Base-by-base conservation (phyloP, 1,140 invertebrate species). In the Aphaenogaster floridana region DNA sequence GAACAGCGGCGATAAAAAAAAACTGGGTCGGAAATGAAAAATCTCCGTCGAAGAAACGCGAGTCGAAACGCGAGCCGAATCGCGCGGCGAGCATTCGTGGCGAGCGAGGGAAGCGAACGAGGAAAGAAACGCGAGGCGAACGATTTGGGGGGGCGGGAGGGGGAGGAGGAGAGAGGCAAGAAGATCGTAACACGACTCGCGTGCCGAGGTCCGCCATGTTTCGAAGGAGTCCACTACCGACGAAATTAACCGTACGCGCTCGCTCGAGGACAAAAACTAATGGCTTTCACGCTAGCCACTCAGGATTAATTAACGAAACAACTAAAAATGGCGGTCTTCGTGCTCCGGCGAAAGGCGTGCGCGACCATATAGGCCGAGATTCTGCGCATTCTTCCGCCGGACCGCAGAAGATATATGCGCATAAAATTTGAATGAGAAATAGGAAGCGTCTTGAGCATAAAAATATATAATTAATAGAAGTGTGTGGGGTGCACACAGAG, bases 301-400 rank as follows among this genome's bases (percentile, higher is more conserved):
- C 88, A 88, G 89, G 89, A 93, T 92, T 94, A 93, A 94, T 93
- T 93, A 94, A 92, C 88, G 86, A 83, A 91, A 89, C 83, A 86
- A 90, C 88, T 87, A 79, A 93, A 92, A 93, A 93, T 93, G 93
- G 92, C 91, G 89, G 17, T 72, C 61, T 91, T 74, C 88, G 81
- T 84, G 86, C 68, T 59, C 3, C 63, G 69, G 45, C 68, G 34
- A n/a, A 45, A 52, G 63, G 34, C 63, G 13, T 39, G 28, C 11
- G 39, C 84, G 74, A 34, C 42, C 76, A 45, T 79, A 59, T 17
- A n/a, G 84, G 21, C 66, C 72, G 74, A 36, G 63, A 86, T 78
- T 84, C 54, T 50, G 68, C 45, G 42, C 80, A 61, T 77, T 69
- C 76, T 71, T 78, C 54, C 54, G 11, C 0, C 11, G 42, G 28